Evolutionary conservation across 2,113 vertebrate genomes (phyloP).

Genomic region (Erythrocercus mccallii): DNA sequence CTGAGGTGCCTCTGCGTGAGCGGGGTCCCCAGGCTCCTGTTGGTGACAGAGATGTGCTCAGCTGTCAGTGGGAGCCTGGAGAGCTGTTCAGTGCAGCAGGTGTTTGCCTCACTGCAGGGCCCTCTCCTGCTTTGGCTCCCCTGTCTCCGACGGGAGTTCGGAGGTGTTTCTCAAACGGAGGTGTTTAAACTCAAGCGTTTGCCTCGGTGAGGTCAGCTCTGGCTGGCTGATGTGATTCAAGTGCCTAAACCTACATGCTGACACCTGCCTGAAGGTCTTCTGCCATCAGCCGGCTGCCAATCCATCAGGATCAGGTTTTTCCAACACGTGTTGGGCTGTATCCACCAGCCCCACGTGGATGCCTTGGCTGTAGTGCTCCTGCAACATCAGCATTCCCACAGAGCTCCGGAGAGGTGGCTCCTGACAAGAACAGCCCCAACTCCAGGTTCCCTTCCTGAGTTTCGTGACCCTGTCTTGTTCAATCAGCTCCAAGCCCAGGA

Average conservation of each 20-base stretch:
- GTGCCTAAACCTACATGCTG: neutral
- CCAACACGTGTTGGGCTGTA: neutral
- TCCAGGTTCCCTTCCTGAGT: neutral
- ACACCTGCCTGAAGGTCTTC: neutral
- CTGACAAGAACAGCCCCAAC: neutral
- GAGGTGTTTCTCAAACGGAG: neutral
- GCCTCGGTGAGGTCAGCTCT: neutral
- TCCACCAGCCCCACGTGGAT: neutral
- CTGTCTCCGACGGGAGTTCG: neutral
- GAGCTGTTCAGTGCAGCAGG: neutral
- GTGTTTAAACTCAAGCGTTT: neutral
- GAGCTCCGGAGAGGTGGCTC: neutral
- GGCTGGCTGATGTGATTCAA: neutral
- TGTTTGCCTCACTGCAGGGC: neutral
- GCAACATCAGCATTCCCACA: neutral
- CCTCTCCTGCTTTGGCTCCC: neutral
- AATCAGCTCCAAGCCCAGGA: neutral
- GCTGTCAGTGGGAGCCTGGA: neutral
- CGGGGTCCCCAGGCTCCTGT: neutral
- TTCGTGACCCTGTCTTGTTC: neutral
- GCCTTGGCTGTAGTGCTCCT: neutral
- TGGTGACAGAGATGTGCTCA: neutral
- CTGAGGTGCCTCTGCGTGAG: neutral
- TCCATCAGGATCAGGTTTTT: neutral
- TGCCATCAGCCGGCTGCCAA: neutral